Evolutionary conservation across 2,113 vertebrate genomes (phyloP), one percentile per base, ranked within the genome.

Genomic region (Pollachius pollachius): DNA sequence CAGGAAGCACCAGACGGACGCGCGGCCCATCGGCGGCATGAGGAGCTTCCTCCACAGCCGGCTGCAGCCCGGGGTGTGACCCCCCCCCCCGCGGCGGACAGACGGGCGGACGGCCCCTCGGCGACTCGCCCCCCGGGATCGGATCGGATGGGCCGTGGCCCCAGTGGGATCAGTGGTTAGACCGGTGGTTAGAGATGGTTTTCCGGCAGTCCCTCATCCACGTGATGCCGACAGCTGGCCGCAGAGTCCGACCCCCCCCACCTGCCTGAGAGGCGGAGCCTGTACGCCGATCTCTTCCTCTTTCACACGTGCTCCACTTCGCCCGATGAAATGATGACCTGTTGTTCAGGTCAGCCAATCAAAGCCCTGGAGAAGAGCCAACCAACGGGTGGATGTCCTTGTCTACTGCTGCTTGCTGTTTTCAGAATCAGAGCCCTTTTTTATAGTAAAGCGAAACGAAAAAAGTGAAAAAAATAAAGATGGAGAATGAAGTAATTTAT

Each of bases 1-100:
- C 86, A 94, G 97, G 90, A 98, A 96, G 92, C 96, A 98, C 90
- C 97, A 98, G 93, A 98, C 98, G 58, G 97, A 99, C 54, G 89
- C 90, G 81, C 95, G 95, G 87, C 95, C 97, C 77, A 93, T 99
- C 78, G 93, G 94, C 85, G 96, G 95, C 86, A 91, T 99, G 78
- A 92, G 94, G 88, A 92, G 93, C 90, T 97, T 98, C 88, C 86
- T 98, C 83, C 96, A 95, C 78, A 96, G 94, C 91, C 95, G 95
- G 85, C 94, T 98, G 70, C 92, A 95, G 90, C 92, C 95, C 80
- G 86, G 90, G 88, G 93, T 94, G 73, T 97, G 80, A 90, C 15
- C 18, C 15, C 25, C 13, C 6, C 1, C 52, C 52, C 52, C 9
- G 12, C 13, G 16, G 54, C 2, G 17, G 15, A 25, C 23, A 30